These are phyloP conservation scores for Onychostoma macrolepis DNA, from an alignment of 2,113 vertebrate species.

Conservation along the genomic window DNA sequence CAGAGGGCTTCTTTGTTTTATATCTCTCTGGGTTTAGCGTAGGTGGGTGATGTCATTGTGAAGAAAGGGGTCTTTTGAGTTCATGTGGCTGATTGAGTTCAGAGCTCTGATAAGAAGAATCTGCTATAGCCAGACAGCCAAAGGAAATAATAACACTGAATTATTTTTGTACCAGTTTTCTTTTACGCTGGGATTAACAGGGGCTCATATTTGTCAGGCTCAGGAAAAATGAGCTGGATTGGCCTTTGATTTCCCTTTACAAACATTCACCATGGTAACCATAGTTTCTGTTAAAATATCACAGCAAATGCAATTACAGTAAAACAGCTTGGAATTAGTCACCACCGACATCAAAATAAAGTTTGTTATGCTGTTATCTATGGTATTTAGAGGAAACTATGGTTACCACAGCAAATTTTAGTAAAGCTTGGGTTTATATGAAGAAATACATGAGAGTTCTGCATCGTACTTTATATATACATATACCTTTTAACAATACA, in stretches of 20 bases:
- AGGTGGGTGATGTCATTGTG: constrained; percentile 28
- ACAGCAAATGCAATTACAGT: background rate
- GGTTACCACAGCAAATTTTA: too few species aligned
- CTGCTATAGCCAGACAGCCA: constrained; percentile 10
- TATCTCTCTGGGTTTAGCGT: background rate
- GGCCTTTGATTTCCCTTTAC: background rate
- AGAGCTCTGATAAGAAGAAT: constrained; percentile 22
- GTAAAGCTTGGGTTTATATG: background rate
- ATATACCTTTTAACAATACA: background rate
- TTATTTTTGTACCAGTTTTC: constrained; percentile 39
- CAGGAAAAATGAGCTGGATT: background rate
- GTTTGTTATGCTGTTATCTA: background rate
- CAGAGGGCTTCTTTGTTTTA: constrained; percentile 11
- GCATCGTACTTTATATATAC: background rate
- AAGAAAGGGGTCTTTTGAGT: constrained; percentile 22
- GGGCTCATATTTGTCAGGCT: constrained; percentile 20
- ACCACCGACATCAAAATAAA: background rate
- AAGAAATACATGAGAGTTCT: background rate
- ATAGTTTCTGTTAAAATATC: constrained; percentile 16
- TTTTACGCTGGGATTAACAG: constrained; percentile 19
- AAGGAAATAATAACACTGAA: constrained; percentile 44
- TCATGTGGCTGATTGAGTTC: constrained; percentile 12
- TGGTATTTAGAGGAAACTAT: background rate
- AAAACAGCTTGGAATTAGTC: background rate
- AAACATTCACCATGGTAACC: background rate